Evolutionary conservation across 30 jellyfish, hydroid and myxozoan species (phyloP).

Genomic region (Calvadosia cruxmelitensis): DNA sequence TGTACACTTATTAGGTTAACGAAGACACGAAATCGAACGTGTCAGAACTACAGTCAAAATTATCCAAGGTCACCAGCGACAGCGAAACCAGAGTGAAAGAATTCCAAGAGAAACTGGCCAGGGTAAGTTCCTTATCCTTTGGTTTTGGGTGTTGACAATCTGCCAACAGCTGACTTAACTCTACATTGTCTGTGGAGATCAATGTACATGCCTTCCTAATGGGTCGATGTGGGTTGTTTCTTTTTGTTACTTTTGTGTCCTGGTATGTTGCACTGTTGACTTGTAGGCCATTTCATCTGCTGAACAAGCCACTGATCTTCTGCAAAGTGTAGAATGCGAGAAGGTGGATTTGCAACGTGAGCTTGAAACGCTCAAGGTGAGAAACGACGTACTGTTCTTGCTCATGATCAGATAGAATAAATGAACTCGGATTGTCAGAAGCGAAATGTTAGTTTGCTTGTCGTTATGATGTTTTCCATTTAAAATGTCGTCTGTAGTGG

Average conservation of each 20-base stretch:
- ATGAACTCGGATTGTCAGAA: no score
- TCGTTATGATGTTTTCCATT: no score
- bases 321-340: conserved; percentile 55
- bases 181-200: conserved; percentile 8
- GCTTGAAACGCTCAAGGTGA: conserved; percentile 57
- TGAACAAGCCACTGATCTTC: conserved; percentile 49
- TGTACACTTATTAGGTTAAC: conserved; percentile 42
- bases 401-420: no score
- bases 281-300: conserved; percentile 69
- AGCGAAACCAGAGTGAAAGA: conserved; percentile 72
- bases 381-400: no score
- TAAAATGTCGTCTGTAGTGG: no score
- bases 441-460: no score
- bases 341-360: conserved; percentile 70
- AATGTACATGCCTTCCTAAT: conserved; percentile 34
- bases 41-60: conserved; percentile 72
- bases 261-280: no score
- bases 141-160: no score
- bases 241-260: not conserved
- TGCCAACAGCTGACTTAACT: no score
- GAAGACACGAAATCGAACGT: conserved; percentile 94
- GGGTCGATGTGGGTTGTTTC: not conserved
- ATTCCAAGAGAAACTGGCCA: conserved; percentile 82
- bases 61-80: conserved; percentile 64
- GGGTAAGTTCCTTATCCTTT: conserved; percentile 29